A percentile compares a stretch with the other conserved stretches of the same genome.
These are phyloP conservation scores for Chaetops frenatus DNA, from an alignment of 2,113 vertebrate species.

Conservation along the genomic window DNA sequence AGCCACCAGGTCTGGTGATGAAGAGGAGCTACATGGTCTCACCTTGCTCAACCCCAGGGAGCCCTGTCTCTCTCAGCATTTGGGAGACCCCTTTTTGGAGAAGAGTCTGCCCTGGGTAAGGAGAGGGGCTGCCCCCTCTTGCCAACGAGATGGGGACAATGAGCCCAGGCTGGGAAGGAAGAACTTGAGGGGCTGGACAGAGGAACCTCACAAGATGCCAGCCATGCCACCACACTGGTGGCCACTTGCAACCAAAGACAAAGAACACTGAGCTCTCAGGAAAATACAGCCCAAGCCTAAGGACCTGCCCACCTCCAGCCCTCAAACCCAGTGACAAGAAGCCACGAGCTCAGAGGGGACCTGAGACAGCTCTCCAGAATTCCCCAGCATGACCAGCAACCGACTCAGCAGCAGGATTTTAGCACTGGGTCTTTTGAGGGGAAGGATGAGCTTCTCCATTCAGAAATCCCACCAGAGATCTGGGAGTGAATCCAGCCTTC, in stretches of 20 bases:
- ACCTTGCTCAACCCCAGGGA: not conserved
- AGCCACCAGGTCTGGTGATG: not conserved
- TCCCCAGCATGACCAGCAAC: not conserved
- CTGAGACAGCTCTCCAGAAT: not conserved
- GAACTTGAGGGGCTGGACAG: fast-evolving
- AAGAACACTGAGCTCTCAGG: not conserved
- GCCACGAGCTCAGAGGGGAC: fast-evolving
- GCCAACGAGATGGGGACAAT: fast-evolving
- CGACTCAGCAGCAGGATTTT: fast-evolving
- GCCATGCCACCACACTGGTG: fast-evolving
- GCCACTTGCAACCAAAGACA: not conserved
- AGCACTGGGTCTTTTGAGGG: not conserved
- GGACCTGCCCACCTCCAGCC: not conserved
- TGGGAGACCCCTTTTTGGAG: too few species aligned
- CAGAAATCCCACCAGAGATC: not conserved
- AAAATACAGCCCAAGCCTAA: not conserved
- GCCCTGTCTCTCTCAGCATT: not conserved
- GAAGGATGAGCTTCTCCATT: not conserved
- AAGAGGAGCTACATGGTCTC: not conserved
- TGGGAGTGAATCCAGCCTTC: not conserved
- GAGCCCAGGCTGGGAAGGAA: not conserved
- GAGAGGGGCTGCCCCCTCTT: not conserved
- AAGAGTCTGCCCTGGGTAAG: not conserved
- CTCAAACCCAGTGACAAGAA: fast-evolving
- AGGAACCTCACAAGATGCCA: not conserved